A percentile compares a stretch with the other conserved stretches of the same genome.
Conservation (phyloP, 2,888 invertebrate species). For the Empis livida region DNA sequence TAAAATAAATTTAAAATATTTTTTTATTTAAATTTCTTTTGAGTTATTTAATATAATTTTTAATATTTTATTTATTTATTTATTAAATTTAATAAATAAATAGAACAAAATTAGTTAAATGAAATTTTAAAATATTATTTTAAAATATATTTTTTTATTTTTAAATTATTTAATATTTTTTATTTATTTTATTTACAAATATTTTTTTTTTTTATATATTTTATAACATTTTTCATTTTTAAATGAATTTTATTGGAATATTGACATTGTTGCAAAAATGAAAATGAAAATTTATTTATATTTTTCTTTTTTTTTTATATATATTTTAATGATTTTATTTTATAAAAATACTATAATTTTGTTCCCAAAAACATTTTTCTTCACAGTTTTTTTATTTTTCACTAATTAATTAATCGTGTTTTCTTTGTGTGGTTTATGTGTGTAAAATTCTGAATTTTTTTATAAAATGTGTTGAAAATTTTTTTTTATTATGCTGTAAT, state of each 20-base stretch:
- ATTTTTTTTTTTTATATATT: background rate
- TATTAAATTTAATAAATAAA: too few relatives aligned
- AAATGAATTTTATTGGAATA: background rate
- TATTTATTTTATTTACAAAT: background rate
- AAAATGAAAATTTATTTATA: background rate
- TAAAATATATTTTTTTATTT: slow-evolving; percentile 5
- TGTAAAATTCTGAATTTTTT: too few relatives aligned
- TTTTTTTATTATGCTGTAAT: slow-evolving; percentile 8
- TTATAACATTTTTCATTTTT: slow-evolving; percentile 2
- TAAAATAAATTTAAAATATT: too few relatives aligned
- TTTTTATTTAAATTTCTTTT: too few relatives aligned
- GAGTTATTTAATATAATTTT: too few relatives aligned
- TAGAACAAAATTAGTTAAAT: too few relatives aligned
- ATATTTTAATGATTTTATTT: slow-evolving; percentile 17
- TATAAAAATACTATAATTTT: slow-evolving; percentile 26
- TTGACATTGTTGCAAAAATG: too few relatives aligned
- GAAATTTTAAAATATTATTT: too few relatives aligned
- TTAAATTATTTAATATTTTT: background rate
- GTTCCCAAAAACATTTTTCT: slow-evolving; percentile 32
- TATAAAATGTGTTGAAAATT: too few relatives aligned
- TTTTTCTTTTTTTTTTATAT: slow-evolving; percentile 3
- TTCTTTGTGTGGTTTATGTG: slow-evolving; percentile 1
- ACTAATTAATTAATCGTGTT: background rate
- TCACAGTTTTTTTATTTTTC: slow-evolving; percentile 1
- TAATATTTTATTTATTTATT: too few relatives aligned